These are phyloP conservation scores for Salvelinus namaycush DNA, from an alignment of 2,113 vertebrate species.

Conservation along the genomic window DNA sequence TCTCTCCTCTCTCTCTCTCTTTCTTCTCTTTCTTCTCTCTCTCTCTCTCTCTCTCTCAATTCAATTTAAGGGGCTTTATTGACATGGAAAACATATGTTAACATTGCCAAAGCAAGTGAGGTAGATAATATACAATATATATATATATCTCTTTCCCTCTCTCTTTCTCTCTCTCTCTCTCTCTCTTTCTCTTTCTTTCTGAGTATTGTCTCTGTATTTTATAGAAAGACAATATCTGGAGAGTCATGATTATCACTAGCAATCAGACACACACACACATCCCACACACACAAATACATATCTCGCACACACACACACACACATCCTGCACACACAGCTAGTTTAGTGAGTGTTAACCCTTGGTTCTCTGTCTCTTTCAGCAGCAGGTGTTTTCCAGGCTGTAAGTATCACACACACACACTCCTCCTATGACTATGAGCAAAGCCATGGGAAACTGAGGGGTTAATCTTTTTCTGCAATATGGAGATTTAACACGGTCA, in stretches of 20 bases:
- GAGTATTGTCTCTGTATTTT: neutral
- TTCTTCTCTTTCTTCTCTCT: slow-evolving; percentile 7
- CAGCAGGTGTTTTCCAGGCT: slow-evolving; percentile 1
- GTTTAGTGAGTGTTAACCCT: no score
- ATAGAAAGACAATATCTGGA: neutral
- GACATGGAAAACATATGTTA: no score
- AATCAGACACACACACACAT: neutral
- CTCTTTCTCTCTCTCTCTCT: neutral
- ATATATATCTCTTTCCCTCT: neutral
- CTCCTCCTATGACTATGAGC: slow-evolving; percentile 54
- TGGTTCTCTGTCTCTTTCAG: neutral
- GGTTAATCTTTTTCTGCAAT: slow-evolving; percentile 62
- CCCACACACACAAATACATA: neutral
- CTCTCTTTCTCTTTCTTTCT: neutral
- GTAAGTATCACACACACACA: no score
- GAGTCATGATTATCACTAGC: slow-evolving; percentile 15
- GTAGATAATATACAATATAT: no score
- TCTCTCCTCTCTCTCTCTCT: no score
- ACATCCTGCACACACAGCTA: neutral
- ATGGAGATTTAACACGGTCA: slow-evolving; percentile 24
- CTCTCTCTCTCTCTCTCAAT: neutral
- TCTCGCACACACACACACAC: neutral
- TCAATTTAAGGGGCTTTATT: no score
- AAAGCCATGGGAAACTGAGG: slow-evolving; percentile 61
- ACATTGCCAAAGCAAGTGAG: no score